Base-by-base conservation (phyloP, 53 echinoderm and acorn worm species). In the Pentamera pediparva region DNA sequence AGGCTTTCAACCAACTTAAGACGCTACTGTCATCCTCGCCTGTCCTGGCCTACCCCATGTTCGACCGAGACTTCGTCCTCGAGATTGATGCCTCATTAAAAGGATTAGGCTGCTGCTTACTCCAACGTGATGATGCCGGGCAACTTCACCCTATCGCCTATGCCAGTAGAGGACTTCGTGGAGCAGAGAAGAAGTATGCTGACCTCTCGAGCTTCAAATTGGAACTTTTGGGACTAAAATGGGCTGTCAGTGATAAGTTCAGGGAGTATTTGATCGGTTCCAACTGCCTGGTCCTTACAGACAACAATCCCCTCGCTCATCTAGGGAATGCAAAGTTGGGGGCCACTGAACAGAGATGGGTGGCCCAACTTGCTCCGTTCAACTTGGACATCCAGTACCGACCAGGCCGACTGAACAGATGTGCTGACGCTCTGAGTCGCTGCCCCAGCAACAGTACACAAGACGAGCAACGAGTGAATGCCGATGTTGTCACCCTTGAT, bases 121-220 rank as follows among this genome's bases (percentile, higher is more conserved):
- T 48, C 3, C 82, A 81, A 39, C 5, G 22, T 4, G 64, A 50
- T 37, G 63, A 60, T 18, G 28, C 34, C 7, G 75, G 63, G 3
- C 32, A 62, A 1, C 60, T 61, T 11, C 82, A 81, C 37, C 74
- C 75, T 21, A 49, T 81, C 5, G 75, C 75, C 9, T 81, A 37
- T 51, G 82, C 82, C 13, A 81, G 82, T 32, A 43, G 75, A 34
- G 59, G 67, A 13, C 70, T 86, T 0, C 25, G 81, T 6, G 81
- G 81, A 2, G 61, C 81, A 1, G 77, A 81, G 31, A 59, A 71
- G 49, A 55, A 36, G 11, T 81, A 86, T 32, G 33, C 63, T 5
- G 73, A 81, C 30, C 30, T 77, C 9, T 82, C 81, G 1, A 86
- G 86, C 22, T 86, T 86, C 49, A 81, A 86, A 37, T 1, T 86